Evolutionary conservation across 1,140 invertebrate genomes (phyloP).

Genomic region (Meloidogyne exigua): DNA sequence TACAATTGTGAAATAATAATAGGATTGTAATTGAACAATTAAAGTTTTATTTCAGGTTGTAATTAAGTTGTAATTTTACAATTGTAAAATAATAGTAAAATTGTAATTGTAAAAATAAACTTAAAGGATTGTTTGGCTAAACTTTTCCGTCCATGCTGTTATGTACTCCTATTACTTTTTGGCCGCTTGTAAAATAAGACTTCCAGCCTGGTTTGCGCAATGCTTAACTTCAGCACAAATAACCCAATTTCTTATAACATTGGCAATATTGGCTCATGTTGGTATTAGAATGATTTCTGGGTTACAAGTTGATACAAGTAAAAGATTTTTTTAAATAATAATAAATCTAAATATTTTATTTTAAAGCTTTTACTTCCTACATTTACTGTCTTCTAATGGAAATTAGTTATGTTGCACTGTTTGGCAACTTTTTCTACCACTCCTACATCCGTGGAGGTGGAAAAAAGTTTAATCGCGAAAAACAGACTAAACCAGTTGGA

Average conservation of each 20-base stretch:
- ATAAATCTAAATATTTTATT: conserved; percentile 74
- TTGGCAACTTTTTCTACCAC: conserved; percentile 67
- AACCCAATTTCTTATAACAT: conserved; percentile 91
- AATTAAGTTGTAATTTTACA: no score
- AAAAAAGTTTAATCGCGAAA: conserved; percentile 59
- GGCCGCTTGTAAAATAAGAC: conserved; percentile 80
- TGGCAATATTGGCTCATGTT: conserved; percentile 82
- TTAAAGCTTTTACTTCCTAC: conserved; percentile 75
- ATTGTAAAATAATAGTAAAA: no score
- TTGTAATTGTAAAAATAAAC: background rate
- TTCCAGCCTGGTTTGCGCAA: conserved; percentile 81
- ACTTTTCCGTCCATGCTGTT: conserved; percentile 88
- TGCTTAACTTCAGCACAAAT: conserved; percentile 86
- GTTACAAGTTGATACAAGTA: conserved; percentile 65
- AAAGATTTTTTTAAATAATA: conserved; percentile 59
- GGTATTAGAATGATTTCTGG: conserved; percentile 64
- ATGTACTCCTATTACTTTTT: conserved; percentile 95
- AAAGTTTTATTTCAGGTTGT: no score
- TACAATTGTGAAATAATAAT: no score
- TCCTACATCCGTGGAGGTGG: conserved; percentile 63
- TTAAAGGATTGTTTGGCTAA: conserved; percentile 83
- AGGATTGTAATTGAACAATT: no score
- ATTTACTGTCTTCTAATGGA: conserved; percentile 89
- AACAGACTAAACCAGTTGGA: conserved; percentile 27
- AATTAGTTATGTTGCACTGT: conserved; percentile 70